Evolutionary conservation across 2,797 vertebrate species (phyloP).

Genomic region (Apodemus agrarius): DNA sequence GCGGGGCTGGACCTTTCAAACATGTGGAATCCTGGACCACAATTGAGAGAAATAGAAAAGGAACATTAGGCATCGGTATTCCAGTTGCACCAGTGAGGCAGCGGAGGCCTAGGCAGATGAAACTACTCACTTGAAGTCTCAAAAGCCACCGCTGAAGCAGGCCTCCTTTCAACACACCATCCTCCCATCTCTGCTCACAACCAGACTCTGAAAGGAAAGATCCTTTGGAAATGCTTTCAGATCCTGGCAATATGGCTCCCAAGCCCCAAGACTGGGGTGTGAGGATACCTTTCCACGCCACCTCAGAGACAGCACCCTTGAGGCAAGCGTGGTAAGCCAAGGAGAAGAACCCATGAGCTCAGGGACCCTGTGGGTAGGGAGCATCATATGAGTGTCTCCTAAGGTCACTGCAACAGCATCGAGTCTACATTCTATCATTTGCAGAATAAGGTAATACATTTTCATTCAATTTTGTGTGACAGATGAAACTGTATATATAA

Average conservation of each 20-base stretch:
- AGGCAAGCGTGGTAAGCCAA: not conserved
- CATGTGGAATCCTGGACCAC: not conserved
- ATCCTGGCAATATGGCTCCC: not conserved
- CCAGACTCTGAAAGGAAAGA: not conserved
- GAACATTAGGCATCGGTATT: not conserved
- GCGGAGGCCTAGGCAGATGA: not conserved
- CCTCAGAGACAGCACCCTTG: not conserved
- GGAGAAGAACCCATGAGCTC: not conserved
- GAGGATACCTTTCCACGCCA: not conserved
- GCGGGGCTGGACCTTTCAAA: not conserved
- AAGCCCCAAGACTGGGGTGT: not conserved
- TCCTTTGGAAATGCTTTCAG: not conserved
- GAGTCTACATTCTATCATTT: not conserved
- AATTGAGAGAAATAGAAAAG: not conserved
- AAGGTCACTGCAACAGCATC: not conserved
- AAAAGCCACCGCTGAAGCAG: not conserved
- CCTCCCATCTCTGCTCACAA: not conserved
- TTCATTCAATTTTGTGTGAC: not conserved
- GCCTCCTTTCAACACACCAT: not conserved
- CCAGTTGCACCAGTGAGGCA: not conserved
- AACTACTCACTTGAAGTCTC: not conserved
- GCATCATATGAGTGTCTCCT: not conserved
- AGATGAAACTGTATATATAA: not conserved
- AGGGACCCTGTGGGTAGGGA: not conserved
- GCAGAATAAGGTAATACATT: not conserved